Evolutionary conservation across 2,113 vertebrate species (phyloP).

Genomic region (Ciconia maguari): DNA sequence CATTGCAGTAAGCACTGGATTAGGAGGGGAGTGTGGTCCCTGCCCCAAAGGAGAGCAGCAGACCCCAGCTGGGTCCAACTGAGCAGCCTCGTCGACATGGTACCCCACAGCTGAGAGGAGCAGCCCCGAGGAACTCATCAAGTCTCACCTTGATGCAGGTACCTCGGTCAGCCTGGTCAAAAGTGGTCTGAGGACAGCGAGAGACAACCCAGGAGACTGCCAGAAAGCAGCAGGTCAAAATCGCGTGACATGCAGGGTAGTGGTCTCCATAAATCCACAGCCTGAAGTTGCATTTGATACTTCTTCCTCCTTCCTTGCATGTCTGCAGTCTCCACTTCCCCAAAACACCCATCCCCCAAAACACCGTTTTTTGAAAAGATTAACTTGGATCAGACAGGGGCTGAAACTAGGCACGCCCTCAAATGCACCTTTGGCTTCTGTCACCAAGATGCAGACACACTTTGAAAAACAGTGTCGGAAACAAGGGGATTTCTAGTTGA

Average conservation of each 20-base stretch:
- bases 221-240: not conserved
- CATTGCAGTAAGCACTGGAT: not conserved
- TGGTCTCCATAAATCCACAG: not conserved
- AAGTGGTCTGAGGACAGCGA: not conserved
- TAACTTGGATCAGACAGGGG: not conserved
- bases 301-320: not conserved
- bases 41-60: fast-evolving
- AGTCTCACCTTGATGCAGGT: not conserved
- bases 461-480: not conserved
- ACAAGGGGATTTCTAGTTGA: not conserved
- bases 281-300: not conserved
- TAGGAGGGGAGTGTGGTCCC: not conserved
- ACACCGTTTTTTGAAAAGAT: fast-evolving
- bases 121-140: not conserved
- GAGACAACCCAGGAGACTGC: not conserved
- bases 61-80: not conserved
- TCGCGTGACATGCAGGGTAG: fast-evolving
- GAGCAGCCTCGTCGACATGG: fast-evolving
- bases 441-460: not conserved
- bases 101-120: not conserved
- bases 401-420: not conserved
- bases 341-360: not conserved
- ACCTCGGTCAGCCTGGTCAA: not conserved
- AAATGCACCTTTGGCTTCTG: not conserved
- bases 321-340: not conserved